phyloP scores from a whole-genome alignment of 1,140 invertebrate species.

The Eriocheir sinensis region DNA sequence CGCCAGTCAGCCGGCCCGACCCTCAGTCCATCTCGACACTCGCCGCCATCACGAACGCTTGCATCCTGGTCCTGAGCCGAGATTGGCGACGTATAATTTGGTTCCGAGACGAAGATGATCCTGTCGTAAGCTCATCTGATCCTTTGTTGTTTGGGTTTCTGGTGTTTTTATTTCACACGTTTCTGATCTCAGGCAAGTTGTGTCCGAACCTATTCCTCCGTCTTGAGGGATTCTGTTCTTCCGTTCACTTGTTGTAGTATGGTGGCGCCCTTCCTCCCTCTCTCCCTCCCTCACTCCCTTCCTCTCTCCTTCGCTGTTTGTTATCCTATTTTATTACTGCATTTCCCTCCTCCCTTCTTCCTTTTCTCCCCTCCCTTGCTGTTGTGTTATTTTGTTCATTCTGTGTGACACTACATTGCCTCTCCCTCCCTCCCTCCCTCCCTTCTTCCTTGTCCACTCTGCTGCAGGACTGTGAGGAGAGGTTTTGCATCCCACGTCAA shows the following conservation, averaged over 20 bases:
- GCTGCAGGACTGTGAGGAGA: neutral
- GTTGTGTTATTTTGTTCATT: neutral
- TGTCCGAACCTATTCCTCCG: too few species aligned
- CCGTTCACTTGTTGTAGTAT: too few species aligned
- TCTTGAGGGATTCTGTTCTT: too few species aligned
- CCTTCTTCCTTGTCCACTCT: neutral
- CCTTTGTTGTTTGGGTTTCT: too few species aligned
- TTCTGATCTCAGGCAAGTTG: too few species aligned
- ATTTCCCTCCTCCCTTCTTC: slow-evolving; percentile 23
- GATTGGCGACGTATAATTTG: too few species aligned
- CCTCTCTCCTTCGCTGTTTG: neutral
- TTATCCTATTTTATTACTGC: too few species aligned
- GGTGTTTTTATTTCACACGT: too few species aligned
- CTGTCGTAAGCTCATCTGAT: too few species aligned
- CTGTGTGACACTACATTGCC: neutral
- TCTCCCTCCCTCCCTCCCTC: neutral
- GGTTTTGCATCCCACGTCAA: neutral
- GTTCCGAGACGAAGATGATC: too few species aligned
- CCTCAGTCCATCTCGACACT: neutral
- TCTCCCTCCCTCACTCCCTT: neutral
- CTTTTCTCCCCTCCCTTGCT: neutral
- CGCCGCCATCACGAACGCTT: neutral
- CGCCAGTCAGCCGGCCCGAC: too few species aligned
- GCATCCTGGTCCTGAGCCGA: neutral
- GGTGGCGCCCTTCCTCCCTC: neutral